Evolutionary conservation across 2,888 invertebrate genomes (phyloP), one percentile per base, ranked within the genome.

Genomic region (Microchrysa polita): DNA sequence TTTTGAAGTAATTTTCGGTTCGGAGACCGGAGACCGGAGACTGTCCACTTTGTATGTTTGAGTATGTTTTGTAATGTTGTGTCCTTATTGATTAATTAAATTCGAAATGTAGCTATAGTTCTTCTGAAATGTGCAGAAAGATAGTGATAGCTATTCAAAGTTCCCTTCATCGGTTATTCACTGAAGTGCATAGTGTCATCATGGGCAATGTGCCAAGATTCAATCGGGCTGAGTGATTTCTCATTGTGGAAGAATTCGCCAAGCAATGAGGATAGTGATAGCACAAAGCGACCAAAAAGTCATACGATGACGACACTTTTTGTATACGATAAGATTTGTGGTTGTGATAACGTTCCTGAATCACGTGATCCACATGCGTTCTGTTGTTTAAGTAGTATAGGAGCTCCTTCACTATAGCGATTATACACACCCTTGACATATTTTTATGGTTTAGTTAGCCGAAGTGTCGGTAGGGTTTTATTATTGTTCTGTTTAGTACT

Each of bases 151-250:
- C 59, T 59, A 23, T 59, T 59, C 59, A 10, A 23, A n/a, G 2
- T 22, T 23, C 27, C 4, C 2, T 59, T 59, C n/a, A n/a, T 27
- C 14, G 59, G 27, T 23, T 22, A 23, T 59, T 22, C 27, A 22
- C 23, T 59, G 5, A 34, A 34, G 48, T 48, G 48, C 60, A n/a
- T n/a, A n/a, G n/a, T n/a, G 60, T 40, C 42, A 63, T 63, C 18
- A 16, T 67, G 55, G 69, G 69, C 69, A 69, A 23, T 9, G 55
- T 69, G 69, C 69, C 69, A 69, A 55, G 16, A 34, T 55, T 57
- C 14, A 40, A 10, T 7, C n/a, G 20, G 12, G 42, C 22, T 65
- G 48, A 65, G 57, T 55, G 69, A 69, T 52, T 69, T 23, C 40
- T 57, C 57, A 57, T 16, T 23, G 57, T 69, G 69, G 22, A 69